phyloP scores from a whole-genome alignment of 1,140 invertebrate genomes.

The Pseudobourletiella spinata region DNA sequence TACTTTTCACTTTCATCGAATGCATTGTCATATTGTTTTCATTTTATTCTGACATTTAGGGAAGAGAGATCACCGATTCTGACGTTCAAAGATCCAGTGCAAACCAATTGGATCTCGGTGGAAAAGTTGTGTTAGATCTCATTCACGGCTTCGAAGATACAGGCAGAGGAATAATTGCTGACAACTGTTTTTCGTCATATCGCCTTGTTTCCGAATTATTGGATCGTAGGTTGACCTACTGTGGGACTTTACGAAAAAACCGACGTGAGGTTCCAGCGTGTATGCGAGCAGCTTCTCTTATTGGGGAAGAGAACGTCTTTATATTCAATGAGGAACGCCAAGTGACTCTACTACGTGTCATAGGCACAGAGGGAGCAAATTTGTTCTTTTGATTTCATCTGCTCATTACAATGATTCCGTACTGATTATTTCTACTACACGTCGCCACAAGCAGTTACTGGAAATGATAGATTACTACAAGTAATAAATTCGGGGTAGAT shows the following conservation, averaged over 20 bases:
- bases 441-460: not conserved
- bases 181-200: not conserved
- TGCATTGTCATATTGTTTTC: too few species aligned
- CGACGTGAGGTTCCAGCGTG: not conserved
- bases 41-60: too few species aligned
- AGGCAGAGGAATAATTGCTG: not conserved
- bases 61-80: not conserved
- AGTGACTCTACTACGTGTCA: not conserved
- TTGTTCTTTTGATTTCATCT: not conserved
- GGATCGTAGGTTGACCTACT: not conserved
- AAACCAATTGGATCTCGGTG: too few species aligned
- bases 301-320: too few species aligned
- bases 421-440: not conserved
- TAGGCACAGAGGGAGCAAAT: not conserved
- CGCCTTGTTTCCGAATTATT: not conserved
- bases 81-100: too few species aligned
- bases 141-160: not conserved
- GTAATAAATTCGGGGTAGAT: not conserved
- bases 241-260: not conserved
- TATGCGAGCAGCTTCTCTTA: too few species aligned
- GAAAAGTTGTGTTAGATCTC: not conserved
- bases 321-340: not conserved
- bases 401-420: not conserved
- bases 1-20: too few species aligned
- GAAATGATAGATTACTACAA: not conserved